Conservation (phyloP, 2,113 vertebrate genomes). For the Tetrax tetrax region DNA sequence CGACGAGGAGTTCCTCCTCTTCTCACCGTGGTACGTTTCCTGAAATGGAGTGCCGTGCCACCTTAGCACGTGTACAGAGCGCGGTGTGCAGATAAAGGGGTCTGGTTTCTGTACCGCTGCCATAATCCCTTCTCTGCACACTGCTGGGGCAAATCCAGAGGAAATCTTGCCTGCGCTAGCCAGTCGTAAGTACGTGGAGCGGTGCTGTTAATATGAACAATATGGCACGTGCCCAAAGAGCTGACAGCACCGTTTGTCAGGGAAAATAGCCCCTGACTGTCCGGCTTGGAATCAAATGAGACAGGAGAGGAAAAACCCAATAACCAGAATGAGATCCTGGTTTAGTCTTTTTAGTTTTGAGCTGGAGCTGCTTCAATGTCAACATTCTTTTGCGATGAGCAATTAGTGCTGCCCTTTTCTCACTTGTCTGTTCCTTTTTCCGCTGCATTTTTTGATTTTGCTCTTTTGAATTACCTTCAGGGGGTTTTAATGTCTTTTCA, state of each 20-base stretch:
- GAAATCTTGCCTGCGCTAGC: not conserved
- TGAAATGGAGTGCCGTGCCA: not conserved
- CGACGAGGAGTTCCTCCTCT: not conserved
- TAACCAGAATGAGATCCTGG: not conserved
- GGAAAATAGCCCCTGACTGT: not conserved
- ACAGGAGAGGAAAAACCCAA: not conserved
- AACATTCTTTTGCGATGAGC: not conserved
- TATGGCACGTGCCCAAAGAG: not conserved
- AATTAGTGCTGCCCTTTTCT: slow-evolving; percentile 11
- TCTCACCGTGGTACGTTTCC: not conserved
- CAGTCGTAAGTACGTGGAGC: not conserved
- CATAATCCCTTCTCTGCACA: not conserved
- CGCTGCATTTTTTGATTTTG: not conserved
- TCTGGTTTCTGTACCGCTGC: not conserved
- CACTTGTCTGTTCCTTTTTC: not conserved
- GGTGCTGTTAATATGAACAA: not conserved
- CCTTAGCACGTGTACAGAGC: not conserved
- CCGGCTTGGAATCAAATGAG: not conserved
- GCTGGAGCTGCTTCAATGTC: slow-evolving; percentile 2
- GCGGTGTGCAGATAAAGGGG: not conserved
- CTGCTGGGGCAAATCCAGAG: not conserved
- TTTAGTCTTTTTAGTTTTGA: not conserved
- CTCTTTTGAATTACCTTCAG: not conserved
- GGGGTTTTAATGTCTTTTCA: not conserved
- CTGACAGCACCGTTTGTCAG: not conserved